Base-by-base conservation (phyloP, 2,888 invertebrate species). In the Elysia crispata region DNA sequence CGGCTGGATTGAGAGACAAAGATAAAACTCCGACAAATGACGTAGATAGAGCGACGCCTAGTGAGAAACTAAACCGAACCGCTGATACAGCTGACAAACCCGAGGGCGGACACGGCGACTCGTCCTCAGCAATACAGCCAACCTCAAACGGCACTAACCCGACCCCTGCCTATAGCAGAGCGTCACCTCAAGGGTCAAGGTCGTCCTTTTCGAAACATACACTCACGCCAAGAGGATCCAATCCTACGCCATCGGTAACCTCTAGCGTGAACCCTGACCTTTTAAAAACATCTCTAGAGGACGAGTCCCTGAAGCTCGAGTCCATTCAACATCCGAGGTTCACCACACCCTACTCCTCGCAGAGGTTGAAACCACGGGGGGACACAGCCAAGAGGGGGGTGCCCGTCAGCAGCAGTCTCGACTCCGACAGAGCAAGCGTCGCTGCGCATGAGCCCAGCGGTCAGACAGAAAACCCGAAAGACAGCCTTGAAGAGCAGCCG, bases 311-410 rank as follows among this genome's bases (percentile, higher is more conserved):
- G 3, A 33, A 73, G 0, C 77, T 73, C 5, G 66, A 66, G n/a
- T 41, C 77, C 23, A 49, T 28, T n/a, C 6, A 28, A 5, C 60
- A 66, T 33, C 28, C 50, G 20, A 62, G 76, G 15, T 18, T 30
- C 57, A 41, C 75, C 0, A 28, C 41, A 20, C 67, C 76, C 1
- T 79, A 78, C 41, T 74, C 62, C 5, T 70, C 74, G 15, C 75
- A 76, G 57, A 50, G 72, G 64, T 76, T 80, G 72, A 80, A 80
- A 28, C 30, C 73, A 18, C 70, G 18, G 13, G 73, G 76, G 20
- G 73, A 62, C 25, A 25, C 73, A 3, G 73, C 72, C 64, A 76
- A 76, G 28, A 60, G 80, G 25, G 67, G 67, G 30, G 25, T 28
- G 60, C 3, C 60, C 15, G 23, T 3, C 6, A 6, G 5, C 41